Evolutionary conservation across 2,888 invertebrate genomes (phyloP), one percentile per base, ranked within the genome.

Genomic region (Microdon myrmicae): DNA sequence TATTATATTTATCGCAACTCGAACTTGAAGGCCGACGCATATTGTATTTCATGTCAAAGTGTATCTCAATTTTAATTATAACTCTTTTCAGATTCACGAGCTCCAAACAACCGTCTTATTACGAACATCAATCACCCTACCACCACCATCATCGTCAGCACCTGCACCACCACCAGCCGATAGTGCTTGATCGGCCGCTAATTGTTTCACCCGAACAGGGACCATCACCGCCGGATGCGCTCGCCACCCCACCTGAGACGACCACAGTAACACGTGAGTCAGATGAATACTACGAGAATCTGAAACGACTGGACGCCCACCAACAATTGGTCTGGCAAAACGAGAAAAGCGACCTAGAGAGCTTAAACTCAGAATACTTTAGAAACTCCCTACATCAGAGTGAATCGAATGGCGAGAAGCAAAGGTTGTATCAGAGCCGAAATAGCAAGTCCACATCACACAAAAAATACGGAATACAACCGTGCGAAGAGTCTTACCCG

Each of bases 331-430:
- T 77, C 43, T 78, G 77, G 77, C 77, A 78, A 56, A 79, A 76
- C 71, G 80, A 80, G 69, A 80, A 78, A 70, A 80, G 80, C 67
- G 80, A 80, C 68, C 76, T 80, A 71, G 80, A 79, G 68, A 80
- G 80, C 59, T 71, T 80, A 13, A 79, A 80, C 58, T 80, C 80
- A 7, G 79, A 80, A 38, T 80, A 80, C 56, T 80, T 80, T 51
- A 78, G 79, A 68, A 77, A 80, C 38, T 80, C 80, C 2, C 60
- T 76, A 56, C 80, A 80, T 60, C 80, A 80, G 67, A 72, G 68
- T 10, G 74, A 75, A 37, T 48, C 73, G 14, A 66, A 59, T 16
- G 72, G 69, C 7, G 75, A 76, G 17, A 70, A 77, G 31, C 77
- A 75, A 3, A 71, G 77, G 9, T 74, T 77, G 35, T 77, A 77